Base-by-base conservation (phyloP, 1,140 invertebrate species). In the Helicoverpa zea region DNA sequence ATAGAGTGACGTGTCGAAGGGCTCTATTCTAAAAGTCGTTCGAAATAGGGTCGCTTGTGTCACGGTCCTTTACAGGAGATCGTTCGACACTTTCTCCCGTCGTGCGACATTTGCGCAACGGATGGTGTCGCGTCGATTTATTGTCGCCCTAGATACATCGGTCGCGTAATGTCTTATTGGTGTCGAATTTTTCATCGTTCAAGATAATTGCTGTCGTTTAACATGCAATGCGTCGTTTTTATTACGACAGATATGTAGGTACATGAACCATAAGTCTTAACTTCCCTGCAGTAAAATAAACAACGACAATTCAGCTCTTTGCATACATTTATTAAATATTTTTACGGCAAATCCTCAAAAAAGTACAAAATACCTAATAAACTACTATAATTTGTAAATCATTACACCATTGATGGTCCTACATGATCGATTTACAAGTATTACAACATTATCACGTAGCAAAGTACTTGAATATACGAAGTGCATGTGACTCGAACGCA, bases 1-100 rank as follows among this genome's bases (percentile, higher is more conserved):
- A 74, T 74, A 29, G 54, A 13, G 52, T 56, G 29, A 58, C 14
- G 30, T 56, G 16, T 7, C 1, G 54, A 77, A 66, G 59, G 75
- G 72, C 72, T 61, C 23, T 68, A 68, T 70, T 79, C 54, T 68
- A 29, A 29, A 74, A 58, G 58, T 52, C 30, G 14, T 58, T 68
- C 30, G 74, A 58, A 85, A 80, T 80, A 85, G 81, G 81, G 79
- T 68, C 80, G 76, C 84, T 84, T 82, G 83, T 86, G 83, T 84
- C 72, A 80, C 81, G 64, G 79, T 70, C 79, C 66, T 72, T 66
- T 70, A 54, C 66, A 52, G 49, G 49, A 30, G 66, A 70, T 16
- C 49, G 72, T 76, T 74, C 81, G 79, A 83, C 83, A 86, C 86
- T 87, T 87, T 87, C 84, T 66, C 81, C 75, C 75, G 66, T 73